phyloP scores from a whole-genome alignment of 2,888 invertebrate species.

The Panzeria rudis region DNA sequence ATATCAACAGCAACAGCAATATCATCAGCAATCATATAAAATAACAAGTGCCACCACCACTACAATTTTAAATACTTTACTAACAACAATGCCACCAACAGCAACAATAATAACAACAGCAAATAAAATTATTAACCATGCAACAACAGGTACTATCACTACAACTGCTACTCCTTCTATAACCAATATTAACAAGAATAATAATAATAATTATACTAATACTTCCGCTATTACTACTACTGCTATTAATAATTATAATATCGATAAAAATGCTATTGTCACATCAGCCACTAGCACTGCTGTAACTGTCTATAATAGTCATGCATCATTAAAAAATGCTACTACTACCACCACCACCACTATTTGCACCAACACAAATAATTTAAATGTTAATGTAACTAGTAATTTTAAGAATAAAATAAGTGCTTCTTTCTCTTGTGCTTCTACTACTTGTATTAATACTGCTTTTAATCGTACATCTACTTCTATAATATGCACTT shows the following conservation, averaged over 20 bases:
- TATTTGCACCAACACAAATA: slow-evolving; percentile 69
- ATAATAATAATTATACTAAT: slow-evolving; percentile 54
- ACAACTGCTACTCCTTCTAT: slow-evolving; percentile 50
- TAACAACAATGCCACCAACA: slow-evolving; percentile 63
- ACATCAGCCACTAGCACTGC: slow-evolving; percentile 59
- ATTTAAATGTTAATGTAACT: slow-evolving; percentile 62
- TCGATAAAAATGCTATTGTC: slow-evolving; percentile 44
- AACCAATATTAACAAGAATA: slow-evolving; percentile 55
- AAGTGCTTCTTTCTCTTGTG: slow-evolving; percentile 51
- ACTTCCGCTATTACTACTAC: slow-evolving; percentile 37
- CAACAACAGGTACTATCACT: slow-evolving; percentile 72
- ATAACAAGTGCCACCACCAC: slow-evolving; percentile 69
- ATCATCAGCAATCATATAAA: slow-evolving; percentile 71
- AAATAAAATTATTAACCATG: slow-evolving; percentile 60
- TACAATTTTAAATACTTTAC: slow-evolving; percentile 67
- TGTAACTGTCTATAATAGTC: slow-evolving; percentile 61
- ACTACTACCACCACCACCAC: slow-evolving; percentile 56
- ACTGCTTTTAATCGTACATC: slow-evolving; percentile 68
- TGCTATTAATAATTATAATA: slow-evolving; percentile 32
- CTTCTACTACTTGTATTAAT: slow-evolving; percentile 72
- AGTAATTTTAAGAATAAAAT: slow-evolving; percentile 54
- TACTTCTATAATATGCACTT: slow-evolving; percentile 78
- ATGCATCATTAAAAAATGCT: slow-evolving; percentile 66
- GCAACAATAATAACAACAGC: slow-evolving; percentile 63
- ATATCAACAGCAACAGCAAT: slow-evolving; percentile 64